Base-by-base conservation (phyloP, 64 coral and sea anemone genomes). In the Montipora sp. region DNA sequence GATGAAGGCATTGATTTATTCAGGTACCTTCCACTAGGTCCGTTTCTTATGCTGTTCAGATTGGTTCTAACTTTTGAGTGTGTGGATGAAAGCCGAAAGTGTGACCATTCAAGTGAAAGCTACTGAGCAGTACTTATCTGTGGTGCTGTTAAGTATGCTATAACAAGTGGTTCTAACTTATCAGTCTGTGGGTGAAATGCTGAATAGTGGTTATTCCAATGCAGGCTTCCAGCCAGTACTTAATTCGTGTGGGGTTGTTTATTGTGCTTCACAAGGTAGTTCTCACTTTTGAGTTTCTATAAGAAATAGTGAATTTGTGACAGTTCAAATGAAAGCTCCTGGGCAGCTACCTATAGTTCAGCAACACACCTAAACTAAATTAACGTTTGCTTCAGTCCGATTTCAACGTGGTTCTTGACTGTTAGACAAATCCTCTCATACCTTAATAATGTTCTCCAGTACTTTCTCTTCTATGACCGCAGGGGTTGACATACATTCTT, bases 381-480 rank as follows among this genome's bases (percentile, higher is more conserved):
- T 36, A 36, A 36, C 36, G 36, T 36, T 36, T 36, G 36, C 36
- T 36, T 36, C 0, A 36, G 36, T 36, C 36, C 0, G 36, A 36
- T 36, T 36, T 36, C 0, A 36, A 11, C 53, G 3, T 57, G 53
- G 6, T 57, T 57, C 53, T 11, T 57, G 11, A 8, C 11, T 57
- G 6, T 57, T 57, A 57, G 6, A 57, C 6, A 6, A 0, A 57
- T 57, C 53, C 6, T 87, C 3, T 63, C 36, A 67, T 93, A 98
- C 97, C 78, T 90, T 95, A 21, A 98, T 76, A 48, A 98, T 96
- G 20, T 91, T 98, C 48, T 96, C 94, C 73, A 98, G 83, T 55
- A 98, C 97, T 79, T 98, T 95, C 63, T 95, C 94, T 85, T 98
- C 73, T 8, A 98, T 96, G 8, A 98, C 97, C 23, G 94, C 92